Evolutionary conservation across 2,113 vertebrate species (phyloP).

Genomic region (Danio rerio): DNA sequence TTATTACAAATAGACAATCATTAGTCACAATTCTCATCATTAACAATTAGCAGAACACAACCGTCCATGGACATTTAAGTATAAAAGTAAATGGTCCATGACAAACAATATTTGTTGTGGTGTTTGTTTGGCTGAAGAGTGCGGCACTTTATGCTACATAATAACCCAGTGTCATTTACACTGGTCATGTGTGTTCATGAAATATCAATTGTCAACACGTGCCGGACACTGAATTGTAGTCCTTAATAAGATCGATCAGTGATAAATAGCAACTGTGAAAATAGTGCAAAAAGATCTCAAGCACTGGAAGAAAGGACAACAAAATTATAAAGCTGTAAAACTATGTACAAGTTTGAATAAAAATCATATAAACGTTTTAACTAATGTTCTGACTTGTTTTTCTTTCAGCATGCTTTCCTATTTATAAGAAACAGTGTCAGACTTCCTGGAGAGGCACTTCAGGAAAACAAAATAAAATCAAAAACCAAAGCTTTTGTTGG

Average conservation of each 20-base stretch:
- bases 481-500: conserved; percentile 32
- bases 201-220: conserved; percentile 18
- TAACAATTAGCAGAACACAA: conserved; percentile 10
- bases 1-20: conserved; percentile 54
- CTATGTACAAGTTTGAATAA: conserved; percentile 34
- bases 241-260: background rate
- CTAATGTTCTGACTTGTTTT: background rate
- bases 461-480: conserved; percentile 38
- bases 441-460: conserved; percentile 56
- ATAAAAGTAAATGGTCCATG: conserved; percentile 35
- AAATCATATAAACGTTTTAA: conserved; percentile 35
- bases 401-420: conserved; percentile 13
- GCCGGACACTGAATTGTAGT: background rate
- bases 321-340: conserved; percentile 32
- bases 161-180: conserved; percentile 24
- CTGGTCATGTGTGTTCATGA: background rate
- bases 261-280: conserved; percentile 20
- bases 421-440: conserved; percentile 5
- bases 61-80: conserved; percentile 12
- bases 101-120: conserved; percentile 2
- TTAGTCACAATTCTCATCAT: conserved; percentile 43
- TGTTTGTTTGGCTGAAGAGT: background rate
- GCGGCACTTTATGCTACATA: conserved; percentile 25
- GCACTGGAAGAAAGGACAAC: conserved; percentile 35
- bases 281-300: conserved; percentile 46